Conservation (phyloP, 64 coral and sea anemone genomes). For the Pocillopora damicornis region DNA sequence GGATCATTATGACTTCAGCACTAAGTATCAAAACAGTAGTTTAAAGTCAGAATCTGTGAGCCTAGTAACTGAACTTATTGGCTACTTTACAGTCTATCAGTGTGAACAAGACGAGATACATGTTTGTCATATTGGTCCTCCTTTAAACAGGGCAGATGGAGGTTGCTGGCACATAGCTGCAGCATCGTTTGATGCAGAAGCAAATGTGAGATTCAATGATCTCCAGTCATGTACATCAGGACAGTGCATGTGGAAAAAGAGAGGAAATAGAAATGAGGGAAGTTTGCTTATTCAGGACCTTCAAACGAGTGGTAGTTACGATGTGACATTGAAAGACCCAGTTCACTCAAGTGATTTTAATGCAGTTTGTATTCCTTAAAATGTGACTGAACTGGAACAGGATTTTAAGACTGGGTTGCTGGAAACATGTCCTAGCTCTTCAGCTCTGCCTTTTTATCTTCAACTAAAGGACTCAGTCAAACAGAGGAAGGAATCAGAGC, state of each 20-base stretch:
- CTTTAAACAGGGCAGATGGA: background rate
- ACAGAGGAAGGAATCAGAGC: conserved; percentile 10
- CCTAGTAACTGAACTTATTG: background rate
- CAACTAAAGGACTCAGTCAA: background rate
- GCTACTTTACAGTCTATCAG: background rate
- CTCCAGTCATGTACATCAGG: conserved; percentile 17
- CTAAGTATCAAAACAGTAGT: background rate
- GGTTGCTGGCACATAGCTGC: conserved; percentile 21
- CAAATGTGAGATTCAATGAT: conserved; percentile 25
- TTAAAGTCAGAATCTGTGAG: background rate
- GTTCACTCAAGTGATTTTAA: conserved; percentile 7
- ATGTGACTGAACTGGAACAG: background rate
- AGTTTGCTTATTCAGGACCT: conserved; percentile 14
- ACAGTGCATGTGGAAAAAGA: conserved; percentile 15
- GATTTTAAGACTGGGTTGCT: conserved; percentile 3
- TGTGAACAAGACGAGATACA: background rate
- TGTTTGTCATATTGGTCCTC: background rate
- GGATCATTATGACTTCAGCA: background rate
- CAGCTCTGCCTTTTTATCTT: background rate
- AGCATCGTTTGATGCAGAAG: conserved; percentile 18
- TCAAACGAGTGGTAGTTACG: conserved; percentile 3
- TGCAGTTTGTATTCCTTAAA: background rate
- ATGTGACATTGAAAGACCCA: background rate
- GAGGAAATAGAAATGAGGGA: conserved; percentile 31
- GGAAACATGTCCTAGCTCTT: conserved; percentile 5